phyloP scores from a whole-genome alignment of 1,140 invertebrate genomes.

The Brachionus rotundiformis region DNA sequence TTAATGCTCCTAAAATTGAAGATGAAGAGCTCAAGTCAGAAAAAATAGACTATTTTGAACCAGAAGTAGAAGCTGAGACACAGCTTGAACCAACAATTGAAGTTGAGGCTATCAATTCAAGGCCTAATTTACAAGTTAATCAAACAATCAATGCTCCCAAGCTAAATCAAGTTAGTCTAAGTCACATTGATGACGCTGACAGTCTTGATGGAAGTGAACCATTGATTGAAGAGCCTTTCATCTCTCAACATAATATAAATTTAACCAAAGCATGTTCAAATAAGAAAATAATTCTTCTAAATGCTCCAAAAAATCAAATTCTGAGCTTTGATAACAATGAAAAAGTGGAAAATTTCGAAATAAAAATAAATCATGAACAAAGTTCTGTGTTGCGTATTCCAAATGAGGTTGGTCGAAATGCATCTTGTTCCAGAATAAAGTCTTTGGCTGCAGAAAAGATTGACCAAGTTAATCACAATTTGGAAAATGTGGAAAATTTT shows the following conservation, averaged over 20 bases:
- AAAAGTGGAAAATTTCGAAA: slow-evolving; percentile 1
- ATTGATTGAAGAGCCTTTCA: background rate
- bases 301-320: background rate
- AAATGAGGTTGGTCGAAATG: background rate
- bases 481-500: background rate
- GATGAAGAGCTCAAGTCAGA: background rate
- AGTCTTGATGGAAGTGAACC: background rate
- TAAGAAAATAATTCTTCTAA: slow-evolving; percentile 7
- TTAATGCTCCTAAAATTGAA: background rate
- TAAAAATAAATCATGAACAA: background rate
- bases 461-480: background rate
- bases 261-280: background rate
- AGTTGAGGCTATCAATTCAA: background rate
- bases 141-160: slow-evolving; percentile 4
- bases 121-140: background rate
- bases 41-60: background rate
- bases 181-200: background rate
- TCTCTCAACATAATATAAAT: background rate
- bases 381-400: background rate
- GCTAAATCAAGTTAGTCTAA: background rate
- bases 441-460: background rate
- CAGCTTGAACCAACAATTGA: background rate
- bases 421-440: background rate
- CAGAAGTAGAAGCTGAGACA: background rate
- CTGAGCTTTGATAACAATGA: background rate